phyloP scores from a whole-genome alignment of 2,113 vertebrate species.

The Cyanistes caeruleus region DNA sequence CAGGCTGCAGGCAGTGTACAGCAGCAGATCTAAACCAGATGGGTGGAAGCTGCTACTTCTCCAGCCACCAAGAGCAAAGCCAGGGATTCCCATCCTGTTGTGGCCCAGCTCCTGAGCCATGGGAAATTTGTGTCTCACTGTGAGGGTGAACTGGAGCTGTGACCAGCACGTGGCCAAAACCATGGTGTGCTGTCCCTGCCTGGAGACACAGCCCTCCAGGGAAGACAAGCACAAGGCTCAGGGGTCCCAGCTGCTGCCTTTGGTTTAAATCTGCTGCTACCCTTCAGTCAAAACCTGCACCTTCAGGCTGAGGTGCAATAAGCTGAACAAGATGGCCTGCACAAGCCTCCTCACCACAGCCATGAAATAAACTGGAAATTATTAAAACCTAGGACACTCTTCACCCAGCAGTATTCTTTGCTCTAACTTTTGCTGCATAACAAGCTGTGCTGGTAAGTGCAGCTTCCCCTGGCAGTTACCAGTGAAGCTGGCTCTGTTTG shows the following conservation, averaged over 20 bases:
- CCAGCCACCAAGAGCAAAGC: not conserved
- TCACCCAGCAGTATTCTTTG: not conserved
- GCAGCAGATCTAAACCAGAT: not conserved
- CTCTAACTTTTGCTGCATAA: not conserved
- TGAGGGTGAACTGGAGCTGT: not conserved
- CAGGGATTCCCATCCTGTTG: not conserved
- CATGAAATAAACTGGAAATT: not conserved
- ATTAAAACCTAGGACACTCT: not conserved
- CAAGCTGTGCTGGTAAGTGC: not conserved
- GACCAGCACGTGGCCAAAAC: not conserved
- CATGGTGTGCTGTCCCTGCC: not conserved
- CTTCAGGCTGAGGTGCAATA: not conserved
- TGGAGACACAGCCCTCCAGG: not conserved
- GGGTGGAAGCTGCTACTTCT: not conserved
- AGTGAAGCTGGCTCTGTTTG: not conserved
- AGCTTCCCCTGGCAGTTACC: not conserved
- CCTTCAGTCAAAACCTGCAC: rapidly evolving
- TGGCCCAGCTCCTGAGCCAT: not conserved
- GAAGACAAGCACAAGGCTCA: not conserved
- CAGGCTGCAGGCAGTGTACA: not conserved
- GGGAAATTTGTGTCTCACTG: rapidly evolving
- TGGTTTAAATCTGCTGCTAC: not conserved
- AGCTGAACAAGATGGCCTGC: not conserved
- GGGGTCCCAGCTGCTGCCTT: not conserved
- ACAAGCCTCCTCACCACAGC: not conserved